Base-by-base conservation (phyloP, 1,140 invertebrate genomes). In the Saccostrea cuccullata region DNA sequence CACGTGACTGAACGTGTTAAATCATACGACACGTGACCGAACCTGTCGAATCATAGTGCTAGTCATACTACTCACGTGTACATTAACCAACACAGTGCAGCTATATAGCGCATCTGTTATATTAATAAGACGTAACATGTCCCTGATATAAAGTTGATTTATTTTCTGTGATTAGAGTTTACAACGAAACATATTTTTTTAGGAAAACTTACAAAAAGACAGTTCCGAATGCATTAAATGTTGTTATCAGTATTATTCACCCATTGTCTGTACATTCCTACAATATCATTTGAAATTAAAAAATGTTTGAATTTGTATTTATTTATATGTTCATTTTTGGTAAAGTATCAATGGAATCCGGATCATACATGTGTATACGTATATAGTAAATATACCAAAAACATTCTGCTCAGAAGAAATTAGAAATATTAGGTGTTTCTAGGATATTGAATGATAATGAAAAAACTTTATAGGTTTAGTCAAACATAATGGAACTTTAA, bases 51-150 rank as follows among this genome's bases (percentile, higher is more conserved):
- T 30, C 70, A 77, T 77, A 77, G 23, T 77, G 70, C 70, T 77
- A 77, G 70, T 77, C 70, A 77, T 30, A 77, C 70, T 30, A 77
- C 70, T 77, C 70, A 77, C 70, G 13, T 64, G 58, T n/a, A n/a
- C 17, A 47, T 64, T 20, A 17, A 64, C 17, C 17, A 64, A 17
- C 17, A 64, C 58, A 64, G 58, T 64, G 58, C 58, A 64, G 58
- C 58, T 64, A 64, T 36, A 36, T 17, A 64, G 17, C 6, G 58
- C 58, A 64, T 64, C n/a, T 64, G 58, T 20, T 64, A 64, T 64
- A 20, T 20, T n/a, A 64, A 36, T 36, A 2, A 64, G 58, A 17
- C n/a, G 0, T 64, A 36, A 36, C n/a, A 17, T n/a, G 58, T 17
- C 17, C 17, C 58, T 20, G 17, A 64, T 64, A 6, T 64, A 20